Evolutionary conservation across 1,140 invertebrate species (phyloP).

Genomic region (Drosophila busckii): DNA sequence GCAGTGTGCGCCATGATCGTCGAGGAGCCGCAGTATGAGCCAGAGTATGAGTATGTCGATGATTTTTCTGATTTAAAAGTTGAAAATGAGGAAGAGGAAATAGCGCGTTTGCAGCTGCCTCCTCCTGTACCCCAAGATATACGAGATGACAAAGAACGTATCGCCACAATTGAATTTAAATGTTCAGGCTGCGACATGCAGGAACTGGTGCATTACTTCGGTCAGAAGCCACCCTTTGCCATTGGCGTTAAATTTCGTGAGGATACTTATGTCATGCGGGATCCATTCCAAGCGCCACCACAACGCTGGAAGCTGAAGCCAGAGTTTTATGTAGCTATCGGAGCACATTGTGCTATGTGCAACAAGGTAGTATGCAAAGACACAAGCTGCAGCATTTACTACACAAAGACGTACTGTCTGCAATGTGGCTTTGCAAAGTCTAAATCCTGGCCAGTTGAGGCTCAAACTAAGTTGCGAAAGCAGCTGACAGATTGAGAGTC

Average conservation of each 20-base stretch:
- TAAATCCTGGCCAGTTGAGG: conserved; percentile 83
- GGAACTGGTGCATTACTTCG: conserved; percentile 87
- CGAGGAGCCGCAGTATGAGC: neutral
- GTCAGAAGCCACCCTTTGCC: conserved; percentile 85
- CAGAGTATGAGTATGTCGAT: conserved; percentile 4
- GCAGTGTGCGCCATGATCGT: conserved; percentile 7
- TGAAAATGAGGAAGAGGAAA: conserved; percentile 46
- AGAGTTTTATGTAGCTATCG: conserved; percentile 85
- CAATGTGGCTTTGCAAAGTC: conserved; percentile 83
- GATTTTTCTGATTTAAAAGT: conserved; percentile 28
- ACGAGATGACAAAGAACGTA: conserved; percentile 50
- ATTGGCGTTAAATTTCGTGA: conserved; percentile 83
- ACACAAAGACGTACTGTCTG: conserved; percentile 85
- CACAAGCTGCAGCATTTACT: conserved; percentile 89
- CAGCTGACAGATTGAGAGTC: conserved; percentile 55
- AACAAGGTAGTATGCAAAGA: conserved; percentile 85
- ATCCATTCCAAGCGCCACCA: conserved; percentile 87
- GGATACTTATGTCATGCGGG: conserved; percentile 88
- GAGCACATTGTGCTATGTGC: conserved; percentile 87
- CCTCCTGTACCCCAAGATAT: conserved; percentile 28
- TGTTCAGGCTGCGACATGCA: conserved; percentile 84
- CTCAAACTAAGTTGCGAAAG: conserved; percentile 80
- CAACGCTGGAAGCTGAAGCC: conserved; percentile 79
- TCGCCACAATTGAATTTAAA: conserved; percentile 80
- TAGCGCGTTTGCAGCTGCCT: conserved; percentile 27